These are phyloP conservation scores for Notothenia coriiceps DNA, from an alignment of 2,113 vertebrate genomes.

Conservation along the genomic window DNA sequence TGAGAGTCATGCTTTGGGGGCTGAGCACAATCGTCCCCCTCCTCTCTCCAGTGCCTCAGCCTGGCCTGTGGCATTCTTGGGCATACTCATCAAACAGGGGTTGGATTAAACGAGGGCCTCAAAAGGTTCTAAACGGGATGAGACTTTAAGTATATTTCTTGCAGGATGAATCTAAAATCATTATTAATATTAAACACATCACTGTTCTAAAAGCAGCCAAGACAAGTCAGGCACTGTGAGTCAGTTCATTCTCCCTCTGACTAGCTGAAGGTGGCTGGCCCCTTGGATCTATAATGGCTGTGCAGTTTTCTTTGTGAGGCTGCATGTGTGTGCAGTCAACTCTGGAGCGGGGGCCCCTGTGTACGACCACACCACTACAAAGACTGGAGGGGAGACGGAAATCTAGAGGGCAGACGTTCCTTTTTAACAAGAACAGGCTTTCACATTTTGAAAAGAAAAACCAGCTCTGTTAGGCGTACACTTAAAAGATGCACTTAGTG, in stretches of 20 bases:
- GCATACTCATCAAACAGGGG: slow-evolving; percentile 49
- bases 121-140: slow-evolving; percentile 2
- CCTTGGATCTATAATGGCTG: slow-evolving; percentile 68
- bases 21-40: slow-evolving; percentile 67
- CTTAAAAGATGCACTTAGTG: slow-evolving; percentile 12
- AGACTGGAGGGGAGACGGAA: slow-evolving; percentile 36
- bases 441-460: slow-evolving; percentile 42
- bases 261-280: slow-evolving; percentile 70
- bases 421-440: slow-evolving; percentile 48
- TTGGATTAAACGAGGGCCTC: slow-evolving; percentile 12
- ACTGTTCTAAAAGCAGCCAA: slow-evolving; percentile 25
- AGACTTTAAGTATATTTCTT: neutral
- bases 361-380: slow-evolving; percentile 66
- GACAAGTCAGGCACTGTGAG: slow-evolving; percentile 38
- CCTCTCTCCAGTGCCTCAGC: slow-evolving; percentile 56
- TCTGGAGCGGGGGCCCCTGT: slow-evolving; percentile 66
- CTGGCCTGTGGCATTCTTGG: slow-evolving; percentile 67
- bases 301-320: slow-evolving; percentile 70
- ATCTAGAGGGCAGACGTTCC: slow-evolving; percentile 48
- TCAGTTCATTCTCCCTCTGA: slow-evolving; percentile 62
- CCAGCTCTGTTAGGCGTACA: slow-evolving; percentile 12
- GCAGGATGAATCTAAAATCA: slow-evolving; percentile 1
- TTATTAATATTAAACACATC: slow-evolving; percentile 8
- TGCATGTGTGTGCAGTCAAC: slow-evolving; percentile 73
- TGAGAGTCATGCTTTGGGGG: slow-evolving; percentile 76